phyloP scores from a whole-genome alignment of 2,888 invertebrate genomes.

The Lasioglossum zephyrum region DNA sequence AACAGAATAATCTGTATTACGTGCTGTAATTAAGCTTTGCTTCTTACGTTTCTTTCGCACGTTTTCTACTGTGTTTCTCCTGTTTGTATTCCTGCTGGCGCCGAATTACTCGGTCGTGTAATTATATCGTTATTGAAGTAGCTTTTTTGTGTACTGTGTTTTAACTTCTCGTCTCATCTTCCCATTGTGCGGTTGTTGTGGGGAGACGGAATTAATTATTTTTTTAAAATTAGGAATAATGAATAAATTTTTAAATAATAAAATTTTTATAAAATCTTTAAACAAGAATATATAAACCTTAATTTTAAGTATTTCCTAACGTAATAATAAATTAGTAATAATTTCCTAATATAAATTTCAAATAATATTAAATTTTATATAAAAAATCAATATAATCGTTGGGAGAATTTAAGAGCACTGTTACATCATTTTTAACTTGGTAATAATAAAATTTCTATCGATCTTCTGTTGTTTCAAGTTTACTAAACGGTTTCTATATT shows the following conservation, averaged over 20 bases:
- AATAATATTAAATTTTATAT: too few species aligned
- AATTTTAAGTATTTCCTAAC: too few species aligned
- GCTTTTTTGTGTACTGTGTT: not conserved
- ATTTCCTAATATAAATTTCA: too few species aligned
- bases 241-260: too few species aligned
- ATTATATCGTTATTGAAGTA: not conserved
- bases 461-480: too few species aligned
- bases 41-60: not conserved
- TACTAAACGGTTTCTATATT: too few species aligned
- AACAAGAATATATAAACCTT: too few species aligned
- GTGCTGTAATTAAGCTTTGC: not conserved
- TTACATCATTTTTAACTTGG: not conserved
- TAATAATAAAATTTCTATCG: not conserved
- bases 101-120: not conserved
- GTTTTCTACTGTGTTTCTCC: not conserved
- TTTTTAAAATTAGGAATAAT: too few species aligned
- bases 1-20: not conserved
- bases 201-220: not conserved
- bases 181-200: not conserved
- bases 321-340: too few species aligned
- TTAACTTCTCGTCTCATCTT: not conserved
- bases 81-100: not conserved
- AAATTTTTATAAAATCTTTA: too few species aligned
- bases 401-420: not conserved
- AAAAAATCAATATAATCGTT: not conserved